Percentiles rank a stretch among this genome's conserved stretches.
Evolutionary conservation across 2,888 invertebrate species (phyloP).

Genomic region (Agonopterix arenella): DNA sequence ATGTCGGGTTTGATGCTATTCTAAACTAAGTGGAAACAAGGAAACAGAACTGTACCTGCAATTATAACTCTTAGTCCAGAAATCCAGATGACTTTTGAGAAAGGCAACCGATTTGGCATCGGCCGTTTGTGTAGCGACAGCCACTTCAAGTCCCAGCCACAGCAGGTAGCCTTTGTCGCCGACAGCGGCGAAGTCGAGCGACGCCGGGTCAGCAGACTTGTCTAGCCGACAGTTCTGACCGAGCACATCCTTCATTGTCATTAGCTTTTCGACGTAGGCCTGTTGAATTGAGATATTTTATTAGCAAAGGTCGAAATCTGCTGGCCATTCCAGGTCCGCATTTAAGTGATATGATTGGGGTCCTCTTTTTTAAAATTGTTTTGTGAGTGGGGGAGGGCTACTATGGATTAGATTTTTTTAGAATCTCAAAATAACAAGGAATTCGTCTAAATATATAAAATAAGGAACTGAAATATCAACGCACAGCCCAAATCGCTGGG

Average conservation of each 20-base stretch:
- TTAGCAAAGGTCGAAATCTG: too few relatives aligned
- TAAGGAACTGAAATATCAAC: too few relatives aligned
- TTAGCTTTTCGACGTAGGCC: constrained; percentile 85
- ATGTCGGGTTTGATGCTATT: too few relatives aligned
- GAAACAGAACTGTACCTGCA: constrained; percentile 72
- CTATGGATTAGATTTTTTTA: too few relatives aligned
- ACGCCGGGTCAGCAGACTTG: constrained; percentile 82
- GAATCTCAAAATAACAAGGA: too few relatives aligned
- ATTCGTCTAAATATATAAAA: too few relatives aligned
- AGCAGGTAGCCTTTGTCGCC: constrained; percentile 89
- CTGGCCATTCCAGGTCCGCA: too few relatives aligned
- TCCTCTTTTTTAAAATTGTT: too few relatives aligned
- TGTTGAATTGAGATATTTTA: constrained; percentile 25
- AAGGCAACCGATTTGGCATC: constrained; percentile 85
- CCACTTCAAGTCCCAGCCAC: constrained; percentile 85
- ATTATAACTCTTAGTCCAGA: constrained; percentile 86
- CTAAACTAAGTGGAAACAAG: too few relatives aligned
- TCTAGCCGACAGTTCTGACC: constrained; percentile 64
- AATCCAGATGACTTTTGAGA: constrained; percentile 84
- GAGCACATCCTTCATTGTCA: constrained; percentile 83
- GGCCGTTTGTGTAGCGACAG: constrained; percentile 80
- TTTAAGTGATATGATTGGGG: too few relatives aligned
- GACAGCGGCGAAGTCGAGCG: constrained; percentile 82
- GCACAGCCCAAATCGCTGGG: too few relatives aligned
- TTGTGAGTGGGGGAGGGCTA: too few relatives aligned